Base-by-base conservation (phyloP, 2,888 invertebrate species). In the Leucophora obtusa region DNA sequence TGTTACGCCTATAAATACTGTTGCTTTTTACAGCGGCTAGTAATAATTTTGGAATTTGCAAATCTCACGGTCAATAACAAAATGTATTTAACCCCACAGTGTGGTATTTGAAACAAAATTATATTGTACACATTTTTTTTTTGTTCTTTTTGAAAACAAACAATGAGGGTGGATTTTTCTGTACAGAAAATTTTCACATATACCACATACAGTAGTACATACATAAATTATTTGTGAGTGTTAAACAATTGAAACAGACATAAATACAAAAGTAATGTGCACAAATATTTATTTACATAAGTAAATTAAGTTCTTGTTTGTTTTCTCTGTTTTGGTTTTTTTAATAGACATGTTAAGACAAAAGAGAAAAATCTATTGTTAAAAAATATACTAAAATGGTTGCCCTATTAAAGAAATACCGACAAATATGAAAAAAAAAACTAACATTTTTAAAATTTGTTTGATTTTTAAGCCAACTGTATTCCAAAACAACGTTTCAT, bases 161-260 rank as follows among this genome's bases (percentile, higher is more conserved):
- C 70, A 51, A 70, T 15, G 38, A 17, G 53, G 51, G 53, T 24
- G 60, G 38, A 71, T 17, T 53, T 60, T n/a, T 43, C 21, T 60
- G 9, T 60, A 0, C 1, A 43, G 2, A n/a, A n/a, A 14, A 38
- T 38, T 2, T 38, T 38, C 33, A 38, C 33, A 59, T 59, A 17
- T 8, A 59, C 17, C 28, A 28, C 28, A 28, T 7, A 28, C 28
- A 6, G 7, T 28, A 28, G 6, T 6, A 21, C 60, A 43, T 10
- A 17, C 35, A 59, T 47, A 60, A 8, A 24, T 21, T 43, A 58
- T 60, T 47, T 53, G 9, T 47, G 21, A 7, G 54, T n/a, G 21
- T n/a, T 10, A 33, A 51, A 43, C 43, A 65, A 73, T 33, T 63
- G 50, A 8, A 63, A 50, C 24, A 4, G 17, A 35, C 17, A 47